phyloP scores from a whole-genome alignment of 2,113 vertebrate genomes.

The Proteles cristata region DNA sequence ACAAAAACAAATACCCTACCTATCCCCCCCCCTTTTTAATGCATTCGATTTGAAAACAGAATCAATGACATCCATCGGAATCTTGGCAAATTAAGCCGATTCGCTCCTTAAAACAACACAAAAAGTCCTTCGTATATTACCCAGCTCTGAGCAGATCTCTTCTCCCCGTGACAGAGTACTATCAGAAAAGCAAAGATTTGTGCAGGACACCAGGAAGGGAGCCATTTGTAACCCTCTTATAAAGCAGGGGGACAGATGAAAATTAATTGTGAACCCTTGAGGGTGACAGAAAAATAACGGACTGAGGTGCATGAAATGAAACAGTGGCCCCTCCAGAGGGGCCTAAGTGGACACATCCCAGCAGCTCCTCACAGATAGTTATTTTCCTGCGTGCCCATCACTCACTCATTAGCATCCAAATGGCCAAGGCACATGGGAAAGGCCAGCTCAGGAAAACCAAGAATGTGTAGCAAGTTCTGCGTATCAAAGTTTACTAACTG shows the following conservation, averaged over 20 bases:
- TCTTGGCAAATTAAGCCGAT: neutral
- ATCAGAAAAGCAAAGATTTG: slow-evolving; percentile 29
- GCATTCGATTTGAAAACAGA: slow-evolving; percentile 8
- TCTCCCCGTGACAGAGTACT: neutral
- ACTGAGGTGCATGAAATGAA: neutral
- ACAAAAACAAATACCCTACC: neutral
- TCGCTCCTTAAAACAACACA: neutral
- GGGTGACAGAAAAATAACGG: neutral
- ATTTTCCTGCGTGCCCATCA: neutral
- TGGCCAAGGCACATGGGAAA: slow-evolving; percentile 17
- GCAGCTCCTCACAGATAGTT: neutral
- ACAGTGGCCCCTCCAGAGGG: neutral
- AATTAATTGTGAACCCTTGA: neutral
- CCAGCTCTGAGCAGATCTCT: slow-evolving; percentile 10
- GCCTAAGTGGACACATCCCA: neutral
- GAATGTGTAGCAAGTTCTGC: neutral
- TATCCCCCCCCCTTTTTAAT: neutral
- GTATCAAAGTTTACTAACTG: neutral
- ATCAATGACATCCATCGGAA: neutral
- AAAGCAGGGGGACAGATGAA: slow-evolving; percentile 33
- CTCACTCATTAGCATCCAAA: slow-evolving; percentile 2
- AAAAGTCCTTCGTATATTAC: neutral
- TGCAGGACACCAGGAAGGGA: neutral
- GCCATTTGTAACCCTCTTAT: neutral
- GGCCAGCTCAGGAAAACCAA: slow-evolving; percentile 31